Evolutionary conservation across 2,888 invertebrate species (phyloP).

Genomic region (Omphaloscelis lunosa): DNA sequence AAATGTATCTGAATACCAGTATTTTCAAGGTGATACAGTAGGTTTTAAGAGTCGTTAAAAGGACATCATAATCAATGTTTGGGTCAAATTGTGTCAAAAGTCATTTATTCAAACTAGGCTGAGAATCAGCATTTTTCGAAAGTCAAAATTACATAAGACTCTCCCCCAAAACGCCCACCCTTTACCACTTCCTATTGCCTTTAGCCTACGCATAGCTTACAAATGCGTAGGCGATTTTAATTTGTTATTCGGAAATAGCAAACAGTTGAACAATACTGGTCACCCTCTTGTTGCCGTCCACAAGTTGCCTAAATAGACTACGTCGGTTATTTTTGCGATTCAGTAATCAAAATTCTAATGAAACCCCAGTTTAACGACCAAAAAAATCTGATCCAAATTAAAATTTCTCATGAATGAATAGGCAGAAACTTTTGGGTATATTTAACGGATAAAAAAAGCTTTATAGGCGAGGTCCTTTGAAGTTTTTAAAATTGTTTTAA

Average conservation of each 20-base stretch:
- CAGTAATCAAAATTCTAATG: slow-evolving; percentile 18
- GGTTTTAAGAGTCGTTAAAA: not conserved
- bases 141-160: too few relatives aligned
- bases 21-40: not conserved
- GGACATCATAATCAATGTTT: not conserved
- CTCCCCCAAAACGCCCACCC: too few relatives aligned
- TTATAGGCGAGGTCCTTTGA: slow-evolving; percentile 17
- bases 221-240: not conserved
- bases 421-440: slow-evolving; percentile 36
- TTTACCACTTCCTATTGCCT: too few relatives aligned
- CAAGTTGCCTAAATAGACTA: not conserved
- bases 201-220: too few relatives aligned
- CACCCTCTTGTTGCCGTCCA: not conserved
- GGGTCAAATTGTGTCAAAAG: too few relatives aligned
- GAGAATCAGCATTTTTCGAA: too few relatives aligned
- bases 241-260: too few relatives aligned
- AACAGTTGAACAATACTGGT: not conserved
- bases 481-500: slow-evolving; percentile 25
- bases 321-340: not conserved
- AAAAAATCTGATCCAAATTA: slow-evolving; percentile 41
- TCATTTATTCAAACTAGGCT: too few relatives aligned
- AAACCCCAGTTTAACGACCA: slow-evolving; percentile 21
- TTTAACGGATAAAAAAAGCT: slow-evolving; percentile 32
- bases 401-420: slow-evolving; percentile 42
- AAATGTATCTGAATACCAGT: too few relatives aligned